A percentile compares a stretch with the other conserved stretches of the same genome.
Conservation (phyloP, 2,113 vertebrate species). For the Scortum barcoo region DNA sequence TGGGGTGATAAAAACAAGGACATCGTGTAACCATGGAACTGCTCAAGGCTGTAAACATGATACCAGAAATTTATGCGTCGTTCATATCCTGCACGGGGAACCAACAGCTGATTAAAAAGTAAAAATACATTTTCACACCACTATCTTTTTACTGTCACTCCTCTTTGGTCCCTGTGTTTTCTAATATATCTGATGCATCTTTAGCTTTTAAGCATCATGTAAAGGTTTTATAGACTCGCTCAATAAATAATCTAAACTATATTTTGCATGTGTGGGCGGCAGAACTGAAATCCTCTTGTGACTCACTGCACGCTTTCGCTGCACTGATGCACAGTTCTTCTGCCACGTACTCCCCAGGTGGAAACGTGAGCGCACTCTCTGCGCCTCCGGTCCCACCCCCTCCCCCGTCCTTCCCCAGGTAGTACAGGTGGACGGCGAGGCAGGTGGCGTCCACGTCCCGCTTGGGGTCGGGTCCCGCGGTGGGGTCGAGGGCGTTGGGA, state of each 20-base stretch:
- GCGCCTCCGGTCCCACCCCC: conserved; percentile 68
- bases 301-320: conserved; percentile 94
- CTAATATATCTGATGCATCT: neutral
- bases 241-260: neutral
- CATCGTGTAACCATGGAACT: neutral
- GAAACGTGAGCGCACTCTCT: conserved; percentile 84
- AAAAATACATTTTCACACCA: neutral
- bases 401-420: conserved; percentile 69
- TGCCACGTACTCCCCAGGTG: conserved; percentile 89
- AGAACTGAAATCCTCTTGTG: conserved; percentile 21
- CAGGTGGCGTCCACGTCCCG: conserved; percentile 69
- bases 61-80: neutral
- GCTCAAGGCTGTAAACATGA: neutral
- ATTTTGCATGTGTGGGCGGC: neutral
- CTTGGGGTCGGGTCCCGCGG: conserved; percentile 79
- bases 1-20: neutral
- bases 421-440: conserved; percentile 90
- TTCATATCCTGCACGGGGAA: neutral
- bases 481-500: conserved; percentile 62
- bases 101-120: neutral
- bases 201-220: neutral
- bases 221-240: neutral
- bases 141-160: neutral
- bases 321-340: conserved; percentile 93
- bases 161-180: neutral